Evolutionary conservation across 1,140 invertebrate species (phyloP), one percentile per base, ranked within the genome.

Genomic region (Zophobas morio): DNA sequence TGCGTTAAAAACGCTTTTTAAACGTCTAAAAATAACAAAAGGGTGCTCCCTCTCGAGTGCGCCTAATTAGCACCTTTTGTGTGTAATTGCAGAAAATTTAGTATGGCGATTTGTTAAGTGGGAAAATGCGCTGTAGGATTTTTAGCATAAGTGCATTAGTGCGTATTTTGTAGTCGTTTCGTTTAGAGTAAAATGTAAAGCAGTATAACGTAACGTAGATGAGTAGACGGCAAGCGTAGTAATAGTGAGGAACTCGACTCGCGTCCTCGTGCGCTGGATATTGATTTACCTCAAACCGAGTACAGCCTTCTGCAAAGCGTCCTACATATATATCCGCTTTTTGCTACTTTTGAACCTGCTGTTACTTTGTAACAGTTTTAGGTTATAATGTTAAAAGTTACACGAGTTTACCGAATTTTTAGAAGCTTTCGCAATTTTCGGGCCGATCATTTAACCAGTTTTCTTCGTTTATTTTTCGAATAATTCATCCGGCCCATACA

Each of bases 331-430:
- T 73, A 56, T 73, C 54, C 71, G 71, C 47, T 73, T 73, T 73
- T 56, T 73, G 71, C 54, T 73, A 73, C 71, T 73, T 73, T 73
- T 73, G 71, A 73, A 73, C 71, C 71, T 73, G 71, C 49, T 73
- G 71, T 73, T 73, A 73, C 71, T 73, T 73, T 73, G 71, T 73
- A 56, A 73, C 71, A 73, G 47, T 73, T 73, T 73, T 73, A 53
- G 40, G 49, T 73, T 73, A 73, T 54, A 73, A 73, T 56, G 54
- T 56, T 73, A 56, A 73, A 73, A 73, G 71, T 73, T 73, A 73
- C 71, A 73, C 49, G 60, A 66, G 60, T 66, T 66, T 66, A 37
- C 36, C 6, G 39, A 66, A 66, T 66, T 66, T 66, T 66, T 66
- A 37, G 60, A 42, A 66, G 60, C 57, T 63, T 39, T 63, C 6